These are phyloP conservation scores for Metellina segmentata DNA, from an alignment of 2,888 invertebrate species.

Conservation along the genomic window DNA sequence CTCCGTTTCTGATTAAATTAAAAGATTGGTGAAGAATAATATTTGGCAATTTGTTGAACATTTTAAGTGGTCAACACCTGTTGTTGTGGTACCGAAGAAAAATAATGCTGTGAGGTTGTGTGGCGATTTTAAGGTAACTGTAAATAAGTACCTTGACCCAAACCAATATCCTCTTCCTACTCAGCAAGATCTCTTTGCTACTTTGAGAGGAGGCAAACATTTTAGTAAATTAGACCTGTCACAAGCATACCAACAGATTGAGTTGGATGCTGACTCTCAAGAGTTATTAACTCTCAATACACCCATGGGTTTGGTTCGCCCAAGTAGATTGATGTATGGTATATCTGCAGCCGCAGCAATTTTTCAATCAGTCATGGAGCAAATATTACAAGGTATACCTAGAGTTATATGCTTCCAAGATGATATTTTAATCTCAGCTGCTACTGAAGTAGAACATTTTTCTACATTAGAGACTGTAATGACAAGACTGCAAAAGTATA, in stretches of 20 bases:
- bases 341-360: background rate
- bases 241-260: background rate
- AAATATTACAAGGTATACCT: background rate
- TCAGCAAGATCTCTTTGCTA: background rate
- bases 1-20: conserved; percentile 29
- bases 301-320: conserved; percentile 9
- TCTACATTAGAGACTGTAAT: background rate
- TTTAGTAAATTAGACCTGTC: background rate
- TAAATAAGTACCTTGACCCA: background rate
- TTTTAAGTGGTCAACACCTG: conserved; percentile 26
- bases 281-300: background rate
- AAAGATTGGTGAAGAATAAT: background rate
- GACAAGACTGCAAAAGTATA: background rate
- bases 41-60: conserved; percentile 38
- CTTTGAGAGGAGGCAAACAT: background rate
- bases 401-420: background rate
- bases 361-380: background rate
- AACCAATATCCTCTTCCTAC: background rate
- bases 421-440: conserved; percentile 10
- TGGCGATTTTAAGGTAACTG: conserved; percentile 19
- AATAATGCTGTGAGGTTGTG: background rate
- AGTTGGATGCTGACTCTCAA: background rate
- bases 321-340: background rate
- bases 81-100: background rate
- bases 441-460: conserved; percentile 3